phyloP scores from a whole-genome alignment of 2,888 invertebrate species.

The Endotricha flammealis region DNA sequence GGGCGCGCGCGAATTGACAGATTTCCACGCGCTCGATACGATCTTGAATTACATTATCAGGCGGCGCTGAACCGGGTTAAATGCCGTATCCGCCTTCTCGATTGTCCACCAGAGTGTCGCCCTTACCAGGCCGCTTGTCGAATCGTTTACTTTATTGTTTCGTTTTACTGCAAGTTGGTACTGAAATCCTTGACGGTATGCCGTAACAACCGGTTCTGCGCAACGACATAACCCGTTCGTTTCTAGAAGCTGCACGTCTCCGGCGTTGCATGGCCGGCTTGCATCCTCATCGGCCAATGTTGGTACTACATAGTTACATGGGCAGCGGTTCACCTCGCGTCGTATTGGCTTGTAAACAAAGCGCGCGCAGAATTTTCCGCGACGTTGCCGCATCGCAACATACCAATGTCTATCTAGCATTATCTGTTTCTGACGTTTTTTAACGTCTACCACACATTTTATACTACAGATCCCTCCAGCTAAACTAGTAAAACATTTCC shows the following conservation, averaged over 20 bases:
- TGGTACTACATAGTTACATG: no score
- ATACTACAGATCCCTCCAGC: no score
- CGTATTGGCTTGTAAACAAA: slow-evolving; percentile 55
- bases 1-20: slow-evolving; percentile 66
- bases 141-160: slow-evolving; percentile 22
- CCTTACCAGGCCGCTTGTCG: slow-evolving; percentile 19
- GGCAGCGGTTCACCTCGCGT: slow-evolving; percentile 44
- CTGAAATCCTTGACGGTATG: slow-evolving; percentile 2
- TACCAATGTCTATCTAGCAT: slow-evolving; percentile 27
- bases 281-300: slow-evolving; percentile 27
- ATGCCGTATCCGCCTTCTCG: slow-evolving; percentile 35
- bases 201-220: slow-evolving; percentile 25
- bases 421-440: no score
- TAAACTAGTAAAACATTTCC: no score
- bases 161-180: slow-evolving; percentile 10
- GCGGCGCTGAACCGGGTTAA: slow-evolving; percentile 38
- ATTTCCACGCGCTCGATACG: slow-evolving; percentile 68
- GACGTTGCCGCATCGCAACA: slow-evolving; percentile 51
- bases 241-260: slow-evolving; percentile 20
- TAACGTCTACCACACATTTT: no score
- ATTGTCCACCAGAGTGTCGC: slow-evolving; percentile 16
- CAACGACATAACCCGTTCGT: slow-evolving; percentile 15
- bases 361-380: slow-evolving; percentile 49
- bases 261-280: slow-evolving; percentile 12
- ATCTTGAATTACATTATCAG: slow-evolving; percentile 64